Base-by-base conservation (phyloP, 2,113 vertebrate genomes). In the Boulengeromyrus knoepffleri region DNA sequence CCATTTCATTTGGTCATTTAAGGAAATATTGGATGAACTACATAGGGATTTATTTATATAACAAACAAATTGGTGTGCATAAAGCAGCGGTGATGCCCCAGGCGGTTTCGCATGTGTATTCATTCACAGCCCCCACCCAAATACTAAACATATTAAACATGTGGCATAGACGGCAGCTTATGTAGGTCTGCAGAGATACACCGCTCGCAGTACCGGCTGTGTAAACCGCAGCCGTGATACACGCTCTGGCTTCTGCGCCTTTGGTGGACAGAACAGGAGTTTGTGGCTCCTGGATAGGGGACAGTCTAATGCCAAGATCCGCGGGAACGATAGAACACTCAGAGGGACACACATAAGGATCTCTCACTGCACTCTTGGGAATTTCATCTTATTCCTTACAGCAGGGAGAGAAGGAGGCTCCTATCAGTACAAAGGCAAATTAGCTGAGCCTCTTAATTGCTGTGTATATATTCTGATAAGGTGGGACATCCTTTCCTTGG, bases 371-470 rank as follows among this genome's bases (percentile, higher is more conserved):
- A 17, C 74, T 83, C 5, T 36, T 52, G 36, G 31, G 70, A 84
- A 52, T 83, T n/a, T n/a, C n/a, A 42, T 53, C 27, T 45, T 24
- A 52, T 46, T 39, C 13, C 42, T 39, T 36, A 36, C 31, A 46
- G 27, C 83, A n/a, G 45, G 42, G 74, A 27, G 56, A 88, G 58
- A 88, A 21, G 45, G 88, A 47, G 47, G 9, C 17, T 77, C 12
- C 66, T 39, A 49, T 84, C 31, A 56, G 74, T 45, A 27, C 15
- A 84, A 56, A 89, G 36, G 89, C 49, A 89, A 58, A 58, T 89
- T 89, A 89, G 52, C 42, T 15, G 15, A 62, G 89, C n/a, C 3
- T 87, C 87, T 87, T 89, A 86, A 89, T 89, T 89, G 56, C 24
- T 19, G 47, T 31, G 77, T 66, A 53, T 66, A 42, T 88, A 85